A percentile compares a stretch with the other conserved stretches of the same genome.
Conservation (phyloP, 2,797 vertebrate genomes). For the Synaphobranchus kaupii region DNA sequence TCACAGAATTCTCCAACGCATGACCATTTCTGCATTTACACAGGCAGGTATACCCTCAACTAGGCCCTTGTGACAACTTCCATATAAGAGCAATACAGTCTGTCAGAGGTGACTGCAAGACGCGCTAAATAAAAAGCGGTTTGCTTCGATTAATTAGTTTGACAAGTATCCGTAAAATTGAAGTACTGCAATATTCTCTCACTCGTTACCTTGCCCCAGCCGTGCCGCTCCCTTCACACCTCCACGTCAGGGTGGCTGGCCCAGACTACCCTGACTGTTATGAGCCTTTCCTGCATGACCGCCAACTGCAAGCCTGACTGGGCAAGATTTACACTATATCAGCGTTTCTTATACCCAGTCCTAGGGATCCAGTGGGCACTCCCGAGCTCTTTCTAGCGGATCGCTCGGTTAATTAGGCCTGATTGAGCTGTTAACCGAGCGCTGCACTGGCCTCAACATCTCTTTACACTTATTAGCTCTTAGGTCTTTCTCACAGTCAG, state of each 20-base stretch:
- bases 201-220: not conserved
- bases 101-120: conserved; percentile 27
- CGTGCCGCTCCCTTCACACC: not conserved
- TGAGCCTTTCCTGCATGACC: not conserved
- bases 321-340: not conserved
- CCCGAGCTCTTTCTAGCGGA: not conserved
- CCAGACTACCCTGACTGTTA: too few relatives aligned
- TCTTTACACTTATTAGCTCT: not conserved
- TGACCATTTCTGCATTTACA: not conserved
- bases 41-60: not conserved
- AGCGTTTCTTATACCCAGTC: not conserved
- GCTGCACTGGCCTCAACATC: too few relatives aligned
- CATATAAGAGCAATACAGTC: conserved; percentile 49
- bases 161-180: conserved; percentile 50
- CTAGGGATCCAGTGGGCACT: not conserved
- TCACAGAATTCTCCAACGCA: too few relatives aligned
- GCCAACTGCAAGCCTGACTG: not conserved
- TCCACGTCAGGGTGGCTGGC: not conserved
- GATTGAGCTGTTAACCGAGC: not conserved
- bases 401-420: not conserved
- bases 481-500: not conserved
- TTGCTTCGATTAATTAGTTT: conserved; percentile 63
- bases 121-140: conserved; percentile 55
- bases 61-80: conserved; percentile 35
- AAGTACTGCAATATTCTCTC: conserved; percentile 34